A percentile compares a stretch with the other conserved stretches of the same genome.
Conservation (phyloP, 2,888 invertebrate species). For the Agapostemon virescens region DNA sequence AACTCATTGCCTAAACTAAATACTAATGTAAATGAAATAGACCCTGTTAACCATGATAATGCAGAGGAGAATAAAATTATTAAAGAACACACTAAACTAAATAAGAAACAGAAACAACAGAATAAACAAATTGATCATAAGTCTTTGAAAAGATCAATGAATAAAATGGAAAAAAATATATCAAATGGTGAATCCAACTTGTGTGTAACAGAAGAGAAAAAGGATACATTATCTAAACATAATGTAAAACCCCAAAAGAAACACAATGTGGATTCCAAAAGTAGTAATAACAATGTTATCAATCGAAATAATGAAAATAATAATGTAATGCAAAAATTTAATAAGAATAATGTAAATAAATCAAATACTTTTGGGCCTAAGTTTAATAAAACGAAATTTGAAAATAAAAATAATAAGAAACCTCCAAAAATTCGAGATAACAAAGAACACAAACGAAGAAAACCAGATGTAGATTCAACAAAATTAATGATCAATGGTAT, state of each 20-base stretch:
- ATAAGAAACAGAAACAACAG: slow-evolving; percentile 49
- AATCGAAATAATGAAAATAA: background rate
- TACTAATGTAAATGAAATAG: slow-evolving; percentile 9
- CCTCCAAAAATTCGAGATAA: slow-evolving; percentile 81
- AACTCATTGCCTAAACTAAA: background rate
- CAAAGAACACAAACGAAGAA: slow-evolving; percentile 75
- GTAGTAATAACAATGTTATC: background rate
- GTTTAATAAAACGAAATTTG: slow-evolving; percentile 14
- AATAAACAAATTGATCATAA: too few species aligned
- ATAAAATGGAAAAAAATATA: background rate
- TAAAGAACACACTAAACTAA: background rate
- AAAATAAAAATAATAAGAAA: slow-evolving; percentile 72
- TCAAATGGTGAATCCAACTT: slow-evolving; percentile 32
- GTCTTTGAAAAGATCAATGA: too few species aligned
- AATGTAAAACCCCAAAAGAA: slow-evolving; percentile 57
- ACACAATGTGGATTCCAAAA: background rate
- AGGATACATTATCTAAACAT: slow-evolving; percentile 68
- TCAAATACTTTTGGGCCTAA: background rate
- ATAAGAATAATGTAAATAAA: slow-evolving; percentile 13
- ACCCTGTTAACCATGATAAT: background rate
- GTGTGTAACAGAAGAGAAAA: slow-evolving; percentile 53
- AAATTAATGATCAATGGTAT: slow-evolving; percentile 85
- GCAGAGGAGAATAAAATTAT: slow-evolving; percentile 28
- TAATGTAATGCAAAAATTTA: background rate
- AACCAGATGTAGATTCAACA: slow-evolving; percentile 78